Base-by-base conservation (phyloP, 2,797 vertebrate genomes). In the Hoplostethus atlanticus region DNA sequence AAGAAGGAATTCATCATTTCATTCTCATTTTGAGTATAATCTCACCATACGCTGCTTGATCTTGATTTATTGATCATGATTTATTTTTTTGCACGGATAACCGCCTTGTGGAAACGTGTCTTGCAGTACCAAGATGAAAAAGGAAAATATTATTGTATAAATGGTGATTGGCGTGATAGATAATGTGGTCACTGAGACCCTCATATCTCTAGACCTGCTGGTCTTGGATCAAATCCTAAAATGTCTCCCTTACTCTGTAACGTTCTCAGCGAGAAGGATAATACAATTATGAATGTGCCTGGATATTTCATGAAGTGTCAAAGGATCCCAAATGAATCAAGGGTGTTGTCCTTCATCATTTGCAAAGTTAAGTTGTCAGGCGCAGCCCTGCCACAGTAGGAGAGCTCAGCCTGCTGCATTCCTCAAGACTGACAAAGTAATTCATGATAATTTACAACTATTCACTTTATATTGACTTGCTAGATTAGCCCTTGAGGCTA, bases 401-500 rank as follows among this genome's bases (percentile, higher is more conserved):
- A 25, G 9, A 80, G 73, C 68, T 65, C 53, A 70, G 80, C 76
- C 69, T 77, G 60, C 47, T 53, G 68, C 78, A 84, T 84, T 84
- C 79, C 69, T 82, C 28, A 28, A 28, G 1, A 2, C 28, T 84
- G 79, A 81, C 73, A 83, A 73, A 75, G 77, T 80, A 76, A 71
- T 86, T 84, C 68, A 76, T 70, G 25, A 17, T 34, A 8, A 28
- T 46, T 38, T 50, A 50, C 30, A 31, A 13, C 40, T 7, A 9
- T 46, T 44, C 15, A 12, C n/a, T 10, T 11, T 15, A 6, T 15
- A 13, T 17, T 34, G 15, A 10, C n/a, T 21, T 53, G 62, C 12
- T 17, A 30, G 17, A 15, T 42, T 56, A 12, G 21, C 16, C 7
- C 47, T 13, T 40, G 52, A 42, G 52, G 64, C 51, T 44, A 15